Percentiles rank a stretch among this genome's conserved stretches.
phyloP scores from a whole-genome alignment of 2,888 invertebrate species.

The Sarcophaga caerulescens region DNA sequence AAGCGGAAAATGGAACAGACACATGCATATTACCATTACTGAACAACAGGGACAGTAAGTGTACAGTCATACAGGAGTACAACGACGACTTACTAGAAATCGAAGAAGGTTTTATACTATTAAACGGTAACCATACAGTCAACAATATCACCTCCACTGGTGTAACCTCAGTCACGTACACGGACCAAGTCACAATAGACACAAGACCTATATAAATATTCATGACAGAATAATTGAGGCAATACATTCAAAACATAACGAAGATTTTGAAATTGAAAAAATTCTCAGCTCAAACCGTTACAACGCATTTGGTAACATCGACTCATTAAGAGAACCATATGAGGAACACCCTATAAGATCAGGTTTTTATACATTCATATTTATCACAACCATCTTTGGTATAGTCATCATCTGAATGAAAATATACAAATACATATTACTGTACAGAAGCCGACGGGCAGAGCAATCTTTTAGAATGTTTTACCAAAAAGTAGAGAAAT shows the following conservation, averaged over 20 bases:
- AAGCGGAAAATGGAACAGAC: too few species aligned
- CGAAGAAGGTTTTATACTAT: conserved; percentile 31
- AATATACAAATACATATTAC: too few species aligned
- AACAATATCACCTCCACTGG: too few species aligned
- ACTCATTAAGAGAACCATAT: background rate
- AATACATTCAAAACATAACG: background rate
- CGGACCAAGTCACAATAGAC: too few species aligned
- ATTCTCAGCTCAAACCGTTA: conserved; percentile 12
- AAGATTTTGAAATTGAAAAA: conserved; percentile 27
- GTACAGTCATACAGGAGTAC: background rate
- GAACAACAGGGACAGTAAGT: too few species aligned
- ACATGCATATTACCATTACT: too few species aligned
- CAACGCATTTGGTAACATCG: conserved; percentile 3
- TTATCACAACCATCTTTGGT: background rate
- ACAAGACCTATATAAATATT: too few species aligned
- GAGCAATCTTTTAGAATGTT: too few species aligned
- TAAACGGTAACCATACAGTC: conserved; percentile 12
- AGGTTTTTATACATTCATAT: background rate
- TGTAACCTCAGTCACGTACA: too few species aligned
- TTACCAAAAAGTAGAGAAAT: too few species aligned
- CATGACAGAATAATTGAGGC: too few species aligned
- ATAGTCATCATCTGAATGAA: background rate
- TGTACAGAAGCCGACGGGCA: too few species aligned
- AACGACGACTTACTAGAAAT: conserved; percentile 7
- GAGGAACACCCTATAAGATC: background rate